phyloP scores from a whole-genome alignment of 2,888 invertebrate species.

The Orchesella flavescens region DNA sequence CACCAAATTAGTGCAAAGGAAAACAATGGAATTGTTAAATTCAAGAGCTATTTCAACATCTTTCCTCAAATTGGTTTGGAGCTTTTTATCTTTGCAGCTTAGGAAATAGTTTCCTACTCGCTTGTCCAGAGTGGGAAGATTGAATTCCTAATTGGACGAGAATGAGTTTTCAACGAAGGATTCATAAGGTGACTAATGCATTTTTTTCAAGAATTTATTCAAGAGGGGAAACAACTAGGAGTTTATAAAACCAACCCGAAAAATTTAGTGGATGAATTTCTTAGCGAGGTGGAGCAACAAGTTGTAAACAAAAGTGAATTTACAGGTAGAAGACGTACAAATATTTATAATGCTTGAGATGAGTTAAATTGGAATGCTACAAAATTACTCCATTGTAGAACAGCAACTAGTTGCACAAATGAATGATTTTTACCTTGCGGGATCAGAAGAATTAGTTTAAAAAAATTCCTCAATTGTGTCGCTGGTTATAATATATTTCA shows the following conservation, averaged over 20 bases:
- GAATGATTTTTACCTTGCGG: neutral
- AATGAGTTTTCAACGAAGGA: neutral
- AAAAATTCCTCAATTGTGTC: too few relatives aligned
- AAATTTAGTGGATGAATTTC: neutral
- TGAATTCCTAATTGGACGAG: neutral
- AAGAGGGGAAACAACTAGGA: neutral
- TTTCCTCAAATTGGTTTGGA: too few relatives aligned
- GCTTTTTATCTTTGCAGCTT: neutral
- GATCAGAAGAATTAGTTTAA: neutral
- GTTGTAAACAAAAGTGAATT: neutral
- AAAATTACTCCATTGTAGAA: neutral
- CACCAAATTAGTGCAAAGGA: too few relatives aligned
- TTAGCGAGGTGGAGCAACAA: neutral
- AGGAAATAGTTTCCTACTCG: neutral
- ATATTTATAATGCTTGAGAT: neutral
- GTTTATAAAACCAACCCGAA: neutral
- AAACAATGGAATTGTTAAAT: too few relatives aligned
- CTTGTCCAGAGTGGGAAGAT: neutral
- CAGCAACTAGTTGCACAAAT: neutral
- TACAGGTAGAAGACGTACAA: neutral
- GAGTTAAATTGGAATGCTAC: too few relatives aligned
- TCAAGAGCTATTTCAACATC: too few relatives aligned
- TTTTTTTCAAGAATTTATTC: neutral
- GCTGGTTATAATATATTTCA: too few relatives aligned
- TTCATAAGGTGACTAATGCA: neutral